phyloP scores from a whole-genome alignment of 2,113 vertebrate genomes.

The Petrocephalus zakoni region DNA sequence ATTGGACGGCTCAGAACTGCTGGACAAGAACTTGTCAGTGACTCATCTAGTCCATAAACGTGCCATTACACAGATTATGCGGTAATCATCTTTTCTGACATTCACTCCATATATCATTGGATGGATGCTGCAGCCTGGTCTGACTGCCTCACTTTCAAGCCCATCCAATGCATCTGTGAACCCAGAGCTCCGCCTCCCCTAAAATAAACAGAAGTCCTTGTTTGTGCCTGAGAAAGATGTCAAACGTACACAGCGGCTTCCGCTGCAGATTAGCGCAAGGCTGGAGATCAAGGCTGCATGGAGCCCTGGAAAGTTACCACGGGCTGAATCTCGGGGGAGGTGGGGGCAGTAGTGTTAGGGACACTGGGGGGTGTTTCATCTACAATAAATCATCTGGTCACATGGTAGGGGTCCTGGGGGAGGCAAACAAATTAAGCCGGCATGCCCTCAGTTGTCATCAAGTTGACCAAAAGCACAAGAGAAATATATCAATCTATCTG shows the following conservation, averaged over 20 bases:
- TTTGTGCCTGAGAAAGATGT: neutral
- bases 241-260: neutral
- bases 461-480: neutral
- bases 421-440: neutral
- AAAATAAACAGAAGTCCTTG: constrained; percentile 28
- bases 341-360: neutral
- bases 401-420: neutral
- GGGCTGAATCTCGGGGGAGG: neutral
- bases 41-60: constrained; percentile 43
- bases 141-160: constrained; percentile 61
- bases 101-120: constrained; percentile 63
- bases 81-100: constrained; percentile 64
- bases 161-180: constrained; percentile 51
- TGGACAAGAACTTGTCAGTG: constrained; percentile 25
- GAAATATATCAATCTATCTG: neutral
- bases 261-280: neutral
- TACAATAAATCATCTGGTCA: neutral
- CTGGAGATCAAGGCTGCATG: neutral
- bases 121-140: constrained; percentile 63
- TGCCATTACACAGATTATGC: constrained; percentile 72
- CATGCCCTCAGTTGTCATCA: neutral
- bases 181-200: constrained; percentile 44
- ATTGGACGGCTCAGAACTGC: neutral
- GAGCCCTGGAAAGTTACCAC: neutral
- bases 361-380: neutral